Percentiles rank a stretch among this genome's conserved stretches.
phyloP scores from a whole-genome alignment of 92 coral and sea anemone species.

The Porites rus region DNA sequence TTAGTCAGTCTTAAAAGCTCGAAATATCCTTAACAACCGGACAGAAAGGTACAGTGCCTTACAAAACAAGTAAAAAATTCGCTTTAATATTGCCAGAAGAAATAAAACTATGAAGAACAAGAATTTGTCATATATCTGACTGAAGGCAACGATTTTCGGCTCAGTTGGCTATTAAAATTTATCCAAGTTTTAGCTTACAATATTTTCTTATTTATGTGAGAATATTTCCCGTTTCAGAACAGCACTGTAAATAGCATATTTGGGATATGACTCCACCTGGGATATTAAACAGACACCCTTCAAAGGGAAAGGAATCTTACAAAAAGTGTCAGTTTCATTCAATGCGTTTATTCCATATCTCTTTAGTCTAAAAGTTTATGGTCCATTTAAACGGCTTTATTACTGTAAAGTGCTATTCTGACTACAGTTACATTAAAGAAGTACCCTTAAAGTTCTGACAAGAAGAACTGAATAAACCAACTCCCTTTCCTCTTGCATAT shows the following conservation, averaged over 20 bases:
- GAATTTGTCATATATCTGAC: not conserved
- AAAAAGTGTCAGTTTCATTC: constrained; percentile 10
- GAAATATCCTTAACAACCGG: not conserved
- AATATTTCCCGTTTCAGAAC: constrained; percentile 27
- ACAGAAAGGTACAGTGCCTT: not conserved
- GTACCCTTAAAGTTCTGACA: not conserved
- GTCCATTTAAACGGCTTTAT: not conserved
- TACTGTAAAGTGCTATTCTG: constrained; percentile 18
- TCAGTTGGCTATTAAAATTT: not conserved
- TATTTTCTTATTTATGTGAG: constrained; percentile 56
- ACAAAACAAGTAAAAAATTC: not conserved
- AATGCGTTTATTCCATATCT: constrained; percentile 1
- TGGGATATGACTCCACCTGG: constrained; percentile 36
- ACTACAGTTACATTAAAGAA: not conserved
- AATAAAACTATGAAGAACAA: not conserved
- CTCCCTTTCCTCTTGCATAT: not conserved
- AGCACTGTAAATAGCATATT: constrained; percentile 51
- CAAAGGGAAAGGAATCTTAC: constrained; percentile 9
- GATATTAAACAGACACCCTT: constrained; percentile 16
- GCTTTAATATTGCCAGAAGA: not conserved
- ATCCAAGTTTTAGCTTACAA: constrained; percentile 16
- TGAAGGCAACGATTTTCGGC: not conserved
- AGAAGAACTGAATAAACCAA: not conserved
- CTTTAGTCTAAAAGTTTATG: constrained; percentile 2
- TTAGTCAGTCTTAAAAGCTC: not conserved